A percentile compares a stretch with the other conserved stretches of the same genome.
Conservation (phyloP, 2,797 vertebrate species). For the Scleropages formosus region DNA sequence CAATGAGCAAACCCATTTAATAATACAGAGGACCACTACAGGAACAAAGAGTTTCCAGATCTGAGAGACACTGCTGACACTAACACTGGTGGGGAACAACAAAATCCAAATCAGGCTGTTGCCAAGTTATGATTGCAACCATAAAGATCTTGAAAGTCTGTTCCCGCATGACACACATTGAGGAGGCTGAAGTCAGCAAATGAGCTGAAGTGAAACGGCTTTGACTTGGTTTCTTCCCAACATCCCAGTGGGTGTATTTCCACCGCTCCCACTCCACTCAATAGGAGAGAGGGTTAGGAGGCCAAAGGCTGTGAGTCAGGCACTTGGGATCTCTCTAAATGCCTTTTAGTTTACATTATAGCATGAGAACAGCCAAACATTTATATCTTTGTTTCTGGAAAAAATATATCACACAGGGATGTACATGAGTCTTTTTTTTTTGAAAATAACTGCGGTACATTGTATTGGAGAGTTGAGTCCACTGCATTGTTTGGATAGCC, state of each 20-base stretch:
- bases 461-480: too few relatives aligned
- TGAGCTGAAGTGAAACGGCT: constrained; percentile 1
- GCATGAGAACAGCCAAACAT: constrained; percentile 1
- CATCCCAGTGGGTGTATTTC: neutral
- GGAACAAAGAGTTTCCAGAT: neutral
- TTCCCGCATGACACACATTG: constrained; percentile 23
- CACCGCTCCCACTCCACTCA: constrained; percentile 11
- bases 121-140: constrained; percentile 34
- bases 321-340: constrained; percentile 11
- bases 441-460: too few relatives aligned
- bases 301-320: constrained; percentile 5
- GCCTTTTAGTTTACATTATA: constrained; percentile 5
- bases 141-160: constrained; percentile 17
- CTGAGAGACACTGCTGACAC: neutral
- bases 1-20: too few relatives aligned
- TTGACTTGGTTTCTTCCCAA: constrained; percentile 4
- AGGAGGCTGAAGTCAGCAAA: constrained; percentile 26
- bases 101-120: constrained; percentile 30
- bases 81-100: constrained; percentile 14
- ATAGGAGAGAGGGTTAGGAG: constrained; percentile 9
- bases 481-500: too few relatives aligned
- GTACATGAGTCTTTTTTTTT: too few relatives aligned
- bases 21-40: neutral
- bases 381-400: neutral
- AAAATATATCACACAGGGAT: too few relatives aligned